Conservation (phyloP, 2,888 invertebrate genomes). For the Electrophaes corylata region DNA sequence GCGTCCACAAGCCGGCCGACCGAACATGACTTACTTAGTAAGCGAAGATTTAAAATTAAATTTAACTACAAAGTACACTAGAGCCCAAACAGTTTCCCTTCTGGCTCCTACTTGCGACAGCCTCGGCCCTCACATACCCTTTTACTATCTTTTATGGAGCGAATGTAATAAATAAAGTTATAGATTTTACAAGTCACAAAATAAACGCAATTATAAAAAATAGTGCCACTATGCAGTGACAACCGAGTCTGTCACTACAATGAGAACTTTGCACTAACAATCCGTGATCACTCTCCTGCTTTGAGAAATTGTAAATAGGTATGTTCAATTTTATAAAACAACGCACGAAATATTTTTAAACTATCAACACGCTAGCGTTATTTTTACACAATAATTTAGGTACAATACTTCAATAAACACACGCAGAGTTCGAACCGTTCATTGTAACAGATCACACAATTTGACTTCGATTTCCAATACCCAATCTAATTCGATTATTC, state of each 20-base stretch:
- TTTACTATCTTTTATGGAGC: slow-evolving; percentile 59
- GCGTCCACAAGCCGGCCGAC: slow-evolving; percentile 73
- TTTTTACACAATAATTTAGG: slow-evolving; percentile 39
- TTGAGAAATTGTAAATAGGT: slow-evolving; percentile 27
- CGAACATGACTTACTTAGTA: slow-evolving; percentile 77
- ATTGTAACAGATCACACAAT: slow-evolving; percentile 68
- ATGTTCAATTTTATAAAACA: slow-evolving; percentile 27
- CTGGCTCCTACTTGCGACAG: slow-evolving; percentile 13
- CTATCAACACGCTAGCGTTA: slow-evolving; percentile 33
- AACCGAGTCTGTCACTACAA: slow-evolving; percentile 11
- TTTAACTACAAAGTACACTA: slow-evolving; percentile 60
- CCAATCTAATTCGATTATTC: slow-evolving; percentile 83
- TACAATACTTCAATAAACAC: slow-evolving; percentile 46
- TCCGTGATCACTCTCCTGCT: slow-evolving; percentile 38
- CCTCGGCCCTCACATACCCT: slow-evolving; percentile 44
- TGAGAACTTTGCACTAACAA: slow-evolving; percentile 32
- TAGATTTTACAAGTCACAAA: slow-evolving; percentile 58
- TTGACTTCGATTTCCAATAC: slow-evolving; percentile 68
- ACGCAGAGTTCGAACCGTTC: slow-evolving; percentile 49
- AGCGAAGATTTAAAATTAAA: slow-evolving; percentile 77
- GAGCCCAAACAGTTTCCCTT: slow-evolving; percentile 39
- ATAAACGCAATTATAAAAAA: slow-evolving; percentile 41
- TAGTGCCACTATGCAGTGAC: slow-evolving; percentile 31
- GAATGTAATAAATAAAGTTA: slow-evolving; percentile 64
- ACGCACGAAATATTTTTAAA: slow-evolving; percentile 26